Base-by-base conservation (phyloP, 2,113 vertebrate genomes). In the Raja brachyura region DNA sequence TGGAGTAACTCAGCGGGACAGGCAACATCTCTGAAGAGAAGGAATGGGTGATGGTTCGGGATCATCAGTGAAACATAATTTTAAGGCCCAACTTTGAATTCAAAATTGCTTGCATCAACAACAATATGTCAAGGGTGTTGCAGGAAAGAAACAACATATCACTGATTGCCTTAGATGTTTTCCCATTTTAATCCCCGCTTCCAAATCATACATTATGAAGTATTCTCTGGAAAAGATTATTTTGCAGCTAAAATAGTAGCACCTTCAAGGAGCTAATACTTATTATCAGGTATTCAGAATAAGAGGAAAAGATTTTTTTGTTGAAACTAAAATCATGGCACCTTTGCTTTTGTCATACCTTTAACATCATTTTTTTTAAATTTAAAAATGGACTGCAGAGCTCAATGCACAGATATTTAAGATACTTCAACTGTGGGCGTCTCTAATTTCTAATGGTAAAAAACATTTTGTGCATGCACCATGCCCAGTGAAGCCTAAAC, bases 31-130 rank as follows among this genome's bases (percentile, higher is more conserved):
- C 39, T 48, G 0, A 3, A 48, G 39, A 48, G 39, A 48, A 48
- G 39, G 39, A 48, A 48, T 48, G 39, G 39, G 39, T 48, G 39
- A 48, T 3, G 39, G 39, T 48, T 48, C 39, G 39, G 39, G 39
- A 48, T 48, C 39, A 3, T 48, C 39, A 48, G 39, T 48, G 39
- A 48, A 48, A 3, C 39, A 48, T 31, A 61, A 86, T 63, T 85
- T 86, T 59, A 63, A 86, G 83, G 83, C 59, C 83, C 1, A 88
- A 66, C 13, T 88, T 88, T 61, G n/a, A 5, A 8, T 13, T n/a
- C n/a, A 88, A 31, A 86, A 88, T 66, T 88, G 59, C 54, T 86
- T n/a, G 28, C 25, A 86, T 86, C 81, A 85, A 61, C 56, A 61
- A 13, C 11, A 75, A 28, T 13, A 25, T 86, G 81, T 13, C 3